Conservation (phyloP, 1,140 invertebrate species). For the Cotesia glomerata region DNA sequence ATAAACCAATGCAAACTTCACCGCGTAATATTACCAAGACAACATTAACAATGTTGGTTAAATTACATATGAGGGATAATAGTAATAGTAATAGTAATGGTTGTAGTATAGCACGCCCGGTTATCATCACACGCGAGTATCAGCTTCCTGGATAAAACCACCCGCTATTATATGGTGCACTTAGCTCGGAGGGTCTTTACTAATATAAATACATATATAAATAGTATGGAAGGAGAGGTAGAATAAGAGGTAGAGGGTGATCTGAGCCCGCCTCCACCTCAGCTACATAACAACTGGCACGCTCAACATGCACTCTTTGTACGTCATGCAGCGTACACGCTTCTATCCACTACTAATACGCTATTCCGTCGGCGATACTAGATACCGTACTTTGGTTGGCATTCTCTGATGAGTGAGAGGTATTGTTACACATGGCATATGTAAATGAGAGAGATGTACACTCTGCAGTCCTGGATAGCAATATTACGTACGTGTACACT, state of each 20-base stretch:
- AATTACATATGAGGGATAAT: not conserved
- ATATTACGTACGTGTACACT: too few species aligned
- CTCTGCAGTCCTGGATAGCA: too few species aligned
- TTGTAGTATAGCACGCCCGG: not conserved
- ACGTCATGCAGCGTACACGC: slow-evolving; percentile 9
- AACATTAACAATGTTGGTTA: not conserved
- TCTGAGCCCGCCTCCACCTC: not conserved
- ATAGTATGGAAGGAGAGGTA: too few species aligned
- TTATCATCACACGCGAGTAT: slow-evolving; percentile 17
- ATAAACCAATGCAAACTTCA: too few species aligned
- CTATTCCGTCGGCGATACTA: not conserved
- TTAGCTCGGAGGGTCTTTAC: not conserved
- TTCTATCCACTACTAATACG: not conserved
- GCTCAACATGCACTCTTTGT: slow-evolving; percentile 32
- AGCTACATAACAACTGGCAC: slow-evolving; percentile 16
- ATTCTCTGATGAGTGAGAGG: slow-evolving; percentile 2
- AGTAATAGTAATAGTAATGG: not conserved
- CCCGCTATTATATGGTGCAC: too few species aligned
- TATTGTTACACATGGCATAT: not conserved
- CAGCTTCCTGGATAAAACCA: too few species aligned
- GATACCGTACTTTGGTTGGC: not conserved
- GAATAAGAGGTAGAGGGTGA: not conserved
- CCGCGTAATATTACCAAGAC: not conserved
- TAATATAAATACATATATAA: not conserved
- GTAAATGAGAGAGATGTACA: too few species aligned